Base-by-base conservation (phyloP, 1,140 invertebrate species). In the Micrasema minimum region DNA sequence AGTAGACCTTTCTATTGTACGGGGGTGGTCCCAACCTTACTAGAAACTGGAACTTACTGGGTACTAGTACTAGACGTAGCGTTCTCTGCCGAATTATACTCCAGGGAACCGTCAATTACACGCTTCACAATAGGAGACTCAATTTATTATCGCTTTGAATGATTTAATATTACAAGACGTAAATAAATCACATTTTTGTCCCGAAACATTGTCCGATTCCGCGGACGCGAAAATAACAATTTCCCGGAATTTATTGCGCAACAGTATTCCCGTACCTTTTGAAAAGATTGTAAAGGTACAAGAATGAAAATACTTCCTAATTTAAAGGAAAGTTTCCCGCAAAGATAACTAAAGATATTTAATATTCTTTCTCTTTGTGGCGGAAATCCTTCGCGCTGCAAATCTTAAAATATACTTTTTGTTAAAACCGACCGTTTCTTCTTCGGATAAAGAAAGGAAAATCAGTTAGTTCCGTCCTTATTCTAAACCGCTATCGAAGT, bases 91-190 rank as follows among this genome's bases (percentile, higher is more conserved):
- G 55, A 59, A 59, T 41, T 20, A 59, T 41, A 59, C 55, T 6
- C 55, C 35, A 7, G 37, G 37, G 55, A 59, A 59, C 37, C 55
- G 55, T 59, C 55, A 59, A 59, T 59, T 59, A 59, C 35, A 38
- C 37, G 16, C 35, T 59, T 59, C 37, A 59, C 55, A 59, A 59
- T 41, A 14, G 55, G 16, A 59, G 35, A 59, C 55, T 59, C 55
- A 59, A 59, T 59, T 59, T 59, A 59, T 59, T 38, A 59, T 59
- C 55, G 38, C 55, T 22, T 22, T 59, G 55, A 59, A 59, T 59
- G 55, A 59, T 59, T 59, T 59, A 59, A 59, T 59, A 59, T 59
- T 23, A 38, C 14, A 2, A 59, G 37, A 22, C 37, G 55, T 59
- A 12, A 22, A 59, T 59, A 38, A 38, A 59, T 59, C 55, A 59